phyloP scores from a whole-genome alignment of 2,797 vertebrate genomes.

The Zenarchopterus dispar region DNA sequence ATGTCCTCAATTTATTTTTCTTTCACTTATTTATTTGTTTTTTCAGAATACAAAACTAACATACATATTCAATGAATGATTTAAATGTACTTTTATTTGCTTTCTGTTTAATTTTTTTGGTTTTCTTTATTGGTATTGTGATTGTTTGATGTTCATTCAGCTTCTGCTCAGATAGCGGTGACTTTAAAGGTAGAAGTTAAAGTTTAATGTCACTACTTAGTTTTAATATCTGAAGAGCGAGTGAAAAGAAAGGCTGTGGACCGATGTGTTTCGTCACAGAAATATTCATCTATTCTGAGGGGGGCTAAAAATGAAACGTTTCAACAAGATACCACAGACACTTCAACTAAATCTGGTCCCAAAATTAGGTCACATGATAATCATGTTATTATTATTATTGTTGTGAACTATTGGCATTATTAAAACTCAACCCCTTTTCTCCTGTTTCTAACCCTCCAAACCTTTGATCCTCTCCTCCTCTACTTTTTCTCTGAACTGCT shows the following conservation, averaged over 20 bases:
- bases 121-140: conserved; percentile 8
- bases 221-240: conserved; percentile 14
- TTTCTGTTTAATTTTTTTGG: background rate
- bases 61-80: background rate
- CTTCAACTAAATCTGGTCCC: conserved; percentile 46
- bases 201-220: conserved; percentile 5
- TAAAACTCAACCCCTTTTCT: conserved; percentile 63
- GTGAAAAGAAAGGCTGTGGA: conserved; percentile 1
- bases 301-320: conserved; percentile 17
- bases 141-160: background rate
- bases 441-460: conserved; percentile 67
- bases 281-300: background rate
- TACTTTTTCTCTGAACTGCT: conserved; percentile 56
- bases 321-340: conserved; percentile 59
- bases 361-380: conserved; percentile 80
- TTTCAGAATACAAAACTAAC: conserved; percentile 2
- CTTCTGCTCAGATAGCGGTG: conserved; percentile 9
- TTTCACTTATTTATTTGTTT: background rate
- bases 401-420: conserved; percentile 44
- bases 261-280: background rate
- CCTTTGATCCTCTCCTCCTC: conserved; percentile 53
- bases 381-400: conserved; percentile 19
- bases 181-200: conserved; percentile 4
- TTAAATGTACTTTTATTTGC: background rate
- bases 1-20: conserved; percentile 5